Base-by-base conservation (phyloP, 2,797 vertebrate species). In the Hephaestus fuliginosus region DNA sequence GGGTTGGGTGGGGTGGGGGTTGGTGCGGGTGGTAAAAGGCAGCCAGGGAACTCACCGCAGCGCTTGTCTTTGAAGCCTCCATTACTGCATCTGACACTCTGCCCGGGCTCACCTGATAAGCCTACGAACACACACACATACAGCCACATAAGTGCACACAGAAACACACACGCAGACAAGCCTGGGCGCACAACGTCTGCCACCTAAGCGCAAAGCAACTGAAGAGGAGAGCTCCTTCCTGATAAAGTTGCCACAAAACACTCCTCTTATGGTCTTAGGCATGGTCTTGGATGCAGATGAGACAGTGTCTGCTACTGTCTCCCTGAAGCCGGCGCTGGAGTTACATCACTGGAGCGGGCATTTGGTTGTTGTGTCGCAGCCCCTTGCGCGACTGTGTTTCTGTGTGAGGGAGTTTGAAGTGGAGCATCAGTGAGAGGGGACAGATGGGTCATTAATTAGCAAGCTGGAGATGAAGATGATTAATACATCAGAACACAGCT, bases 1-100 rank as follows among this genome's bases (percentile, higher is more conserved):
- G 22, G 8, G 13, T 44, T 33, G 9, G 53, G 77, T 15, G 36
- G 36, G 36, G 20, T 33, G 14, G 61, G 15, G 44, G 48, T 57
- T 79, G 30, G 30, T 33, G 30, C 30, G 30, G 30, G 30, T 68
- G 86, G 82, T 87, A 92, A 92, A 93, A 94, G 86, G 91, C 91
- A 94, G 86, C 92, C 89, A 82, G 92, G 90, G 91, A 94, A 96
- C 95, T 96, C 95, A 96, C 95, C 95, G 94, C 95, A 85, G 94
- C 95, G 63, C 94, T 96, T 89, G 95, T 96, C 95, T 96, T 96
- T 95, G 95, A 96, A 94, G 95, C 95, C 92, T 96, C 95, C 95
- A 96, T 94, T 93, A 95, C 94, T 15, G 95, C 95, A 94, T 96
- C 95, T 93, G 94, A 96, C 92, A 96, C 94, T 96, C 95, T 96